A percentile compares a stretch with the other conserved stretches of the same genome.
Evolutionary conservation across 2,888 invertebrate genomes (phyloP).

Genomic region (Drosophila heteroneura): DNA sequence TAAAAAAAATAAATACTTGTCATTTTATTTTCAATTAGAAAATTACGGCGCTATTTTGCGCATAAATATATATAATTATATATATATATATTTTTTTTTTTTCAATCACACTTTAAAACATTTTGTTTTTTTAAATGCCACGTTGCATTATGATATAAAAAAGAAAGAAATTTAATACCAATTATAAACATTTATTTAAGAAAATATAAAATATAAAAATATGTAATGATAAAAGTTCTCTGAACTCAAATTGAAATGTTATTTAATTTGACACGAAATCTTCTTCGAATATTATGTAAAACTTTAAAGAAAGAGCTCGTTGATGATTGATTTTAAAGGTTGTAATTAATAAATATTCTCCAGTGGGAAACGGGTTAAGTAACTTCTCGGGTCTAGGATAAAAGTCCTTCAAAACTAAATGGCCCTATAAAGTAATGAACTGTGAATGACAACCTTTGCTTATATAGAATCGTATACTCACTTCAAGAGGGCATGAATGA

Average conservation of each 20-base stretch:
- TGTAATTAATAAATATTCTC: constrained; percentile 26
- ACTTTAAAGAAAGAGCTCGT: neutral
- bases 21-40: neutral
- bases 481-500: constrained; percentile 43
- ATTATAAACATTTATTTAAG: neutral
- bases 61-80: neutral
- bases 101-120: neutral
- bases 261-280: neutral
- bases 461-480: constrained; percentile 12
- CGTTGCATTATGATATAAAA: neutral
- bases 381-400: constrained; percentile 22
- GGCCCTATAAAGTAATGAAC: neutral
- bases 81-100: neutral
- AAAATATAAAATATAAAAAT: neutral
- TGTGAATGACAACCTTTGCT: neutral
- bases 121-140: neutral
- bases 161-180: neutral
- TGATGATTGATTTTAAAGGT: neutral
- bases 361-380: constrained; percentile 22
- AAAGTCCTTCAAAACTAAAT: neutral
- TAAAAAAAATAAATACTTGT: neutral
- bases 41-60: neutral
- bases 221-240: neutral
- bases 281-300: neutral
- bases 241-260: neutral